Base-by-base conservation (phyloP, 2,113 vertebrate genomes). In the Pithys albifrons region DNA sequence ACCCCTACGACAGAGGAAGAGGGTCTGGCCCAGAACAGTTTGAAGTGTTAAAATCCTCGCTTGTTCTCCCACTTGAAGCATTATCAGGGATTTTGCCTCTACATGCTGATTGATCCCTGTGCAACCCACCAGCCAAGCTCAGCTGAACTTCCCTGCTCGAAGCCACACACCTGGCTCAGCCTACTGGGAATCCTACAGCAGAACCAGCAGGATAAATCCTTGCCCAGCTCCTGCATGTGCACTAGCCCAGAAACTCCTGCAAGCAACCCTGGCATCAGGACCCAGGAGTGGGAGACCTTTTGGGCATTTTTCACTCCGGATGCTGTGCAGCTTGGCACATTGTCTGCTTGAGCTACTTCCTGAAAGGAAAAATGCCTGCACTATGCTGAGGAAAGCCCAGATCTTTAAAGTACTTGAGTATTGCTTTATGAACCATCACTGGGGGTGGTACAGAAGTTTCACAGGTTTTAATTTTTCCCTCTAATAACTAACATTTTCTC, bases 221-320 rank as follows among this genome's bases (percentile, higher is more conserved):
- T 54, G 31, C 31, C 71, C 3, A 2, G 46, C 52, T 55, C 8
- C 46, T 29, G 46, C 4, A 0, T 2, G 1, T 37, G 37, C 5
- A 4, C 20, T 5, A 0, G 66, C 54, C 35, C 35, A 66, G 19
- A 52, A 77, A 24, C 18, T 41, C 51, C 58, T 59, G n/a, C 31
- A 22, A 3, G 0, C 31, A 33, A 39, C 51, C 45, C n/a, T 55
- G 41, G 31, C 43, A 39, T 10, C 19, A 12, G 33, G 55, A 57
- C 39, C 41, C 37, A 66, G 24, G 18, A 73, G 25, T 8, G 18
- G 55, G n/a, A 10, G 19, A 23, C 12, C n/a, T 39, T 17, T 17
- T n/a, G 39, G 55, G n/a, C 9, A 48, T 43, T 79, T 29, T 79
- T 48, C 46, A 23, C 62, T 71, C 64, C 51, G n/a, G 33, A 65